A percentile compares a stretch with the other conserved stretches of the same genome.
phyloP scores from a whole-genome alignment of 2,888 invertebrate species.

The Zootermopsis nevadensis region DNA sequence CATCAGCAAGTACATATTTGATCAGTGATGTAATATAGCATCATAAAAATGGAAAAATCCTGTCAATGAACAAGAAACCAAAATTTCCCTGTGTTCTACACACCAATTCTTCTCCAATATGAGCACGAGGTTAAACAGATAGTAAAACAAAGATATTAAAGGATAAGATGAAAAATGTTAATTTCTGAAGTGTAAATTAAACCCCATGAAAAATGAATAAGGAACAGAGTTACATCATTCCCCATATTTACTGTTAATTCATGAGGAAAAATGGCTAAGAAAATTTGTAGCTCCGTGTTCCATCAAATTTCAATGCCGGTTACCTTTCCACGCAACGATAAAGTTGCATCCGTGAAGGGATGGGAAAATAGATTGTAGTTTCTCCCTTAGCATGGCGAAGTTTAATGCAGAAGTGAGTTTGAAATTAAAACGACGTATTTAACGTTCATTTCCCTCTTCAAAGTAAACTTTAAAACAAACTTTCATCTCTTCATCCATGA shows the following conservation, averaged over 20 bases:
- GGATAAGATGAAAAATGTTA: neutral
- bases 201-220: neutral
- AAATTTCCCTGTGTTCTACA: neutral
- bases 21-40: too few relatives aligned
- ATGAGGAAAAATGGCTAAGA: neutral
- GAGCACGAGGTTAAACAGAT: neutral
- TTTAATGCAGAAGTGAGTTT: conserved; percentile 67
- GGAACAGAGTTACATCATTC: neutral
- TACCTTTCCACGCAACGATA: conserved; percentile 74
- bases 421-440: conserved; percentile 72
- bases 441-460: conserved; percentile 59
- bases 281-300: neutral
- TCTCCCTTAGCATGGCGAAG: conserved; percentile 68
- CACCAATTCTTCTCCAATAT: too few relatives aligned
- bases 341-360: conserved; percentile 65
- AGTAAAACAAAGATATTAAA: too few relatives aligned
- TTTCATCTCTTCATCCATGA: conserved; percentile 56
- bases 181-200: neutral
- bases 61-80: neutral
- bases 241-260: neutral
- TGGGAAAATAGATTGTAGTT: conserved; percentile 70
- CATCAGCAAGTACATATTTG: too few relatives aligned
- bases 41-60: too few relatives aligned
- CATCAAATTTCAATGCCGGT: conserved; percentile 37
- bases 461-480: conserved; percentile 67